These are phyloP conservation scores for Parauchenoglanis ngamensis DNA, from an alignment of 2,797 vertebrate genomes.

Conservation along the genomic window DNA sequence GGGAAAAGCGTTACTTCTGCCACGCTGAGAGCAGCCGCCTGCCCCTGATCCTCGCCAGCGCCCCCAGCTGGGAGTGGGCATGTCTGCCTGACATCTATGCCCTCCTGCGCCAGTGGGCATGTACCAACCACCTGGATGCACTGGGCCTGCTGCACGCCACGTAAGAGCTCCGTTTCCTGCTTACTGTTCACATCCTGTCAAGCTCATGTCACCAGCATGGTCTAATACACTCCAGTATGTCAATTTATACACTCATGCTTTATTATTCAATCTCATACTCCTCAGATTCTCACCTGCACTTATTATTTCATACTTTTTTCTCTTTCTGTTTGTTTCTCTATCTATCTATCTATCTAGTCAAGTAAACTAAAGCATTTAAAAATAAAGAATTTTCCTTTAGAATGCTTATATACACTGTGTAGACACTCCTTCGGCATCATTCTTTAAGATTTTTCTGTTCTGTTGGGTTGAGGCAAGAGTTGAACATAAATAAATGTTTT, in stretches of 20 bases:
- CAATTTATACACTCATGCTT: background rate
- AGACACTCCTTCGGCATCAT: background rate
- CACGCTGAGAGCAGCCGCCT: constrained; percentile 81
- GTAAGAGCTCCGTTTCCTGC: constrained; percentile 69
- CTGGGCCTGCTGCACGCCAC: constrained; percentile 91
- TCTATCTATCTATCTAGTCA: background rate
- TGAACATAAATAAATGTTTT: background rate
- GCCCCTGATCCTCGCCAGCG: constrained; percentile 89
- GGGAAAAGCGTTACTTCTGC: constrained; percentile 93
- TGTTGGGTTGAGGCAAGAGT: background rate
- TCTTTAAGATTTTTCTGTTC: background rate
- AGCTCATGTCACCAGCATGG: background rate
- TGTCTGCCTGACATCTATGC: constrained; percentile 92
- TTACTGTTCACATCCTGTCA: constrained; percentile 5
- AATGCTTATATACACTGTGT: background rate
- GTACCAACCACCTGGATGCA: constrained; percentile 89
- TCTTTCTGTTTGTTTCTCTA: background rate
- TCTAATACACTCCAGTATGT: background rate
- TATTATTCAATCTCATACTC: background rate
- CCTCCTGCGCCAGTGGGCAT: constrained; percentile 89
- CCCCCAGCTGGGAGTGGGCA: constrained; percentile 95
- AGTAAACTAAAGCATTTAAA: background rate
- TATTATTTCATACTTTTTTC: background rate
- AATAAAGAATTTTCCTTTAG: background rate
- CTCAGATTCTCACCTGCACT: background rate